Evolutionary conservation across 2,888 invertebrate genomes (phyloP), one percentile per base, ranked within the genome.

Genomic region (Hermodice carunculata): DNA sequence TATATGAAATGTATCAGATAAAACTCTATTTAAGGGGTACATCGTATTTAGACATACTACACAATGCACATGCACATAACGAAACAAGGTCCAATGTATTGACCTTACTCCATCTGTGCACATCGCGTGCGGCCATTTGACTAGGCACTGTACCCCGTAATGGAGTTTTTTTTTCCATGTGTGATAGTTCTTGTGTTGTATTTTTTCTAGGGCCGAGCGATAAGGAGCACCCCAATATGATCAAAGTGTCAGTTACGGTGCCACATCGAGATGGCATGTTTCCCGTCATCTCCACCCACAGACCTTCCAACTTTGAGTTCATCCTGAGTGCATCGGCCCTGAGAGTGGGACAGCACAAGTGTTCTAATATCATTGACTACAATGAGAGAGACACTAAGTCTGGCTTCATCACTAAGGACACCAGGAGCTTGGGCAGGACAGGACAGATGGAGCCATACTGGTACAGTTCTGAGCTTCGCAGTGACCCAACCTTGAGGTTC

Each of bases 211-310:
- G 85, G 32, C 65, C 78, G 4, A 76, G 78, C 52, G 82, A 85
- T 65, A 72, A 70, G 3, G 69, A 71, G 0, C 75, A 82, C 66
- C 80, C 84, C 3, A 85, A 85, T 73, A 77, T 78, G 48, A 78
- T 86, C 8, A 75, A 75, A 22, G 63, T 86, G 37, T 77, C 80
- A 3, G 77, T 86, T 6, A 76, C 74, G 17, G 75, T 86, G 42
- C 86, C 85, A 0, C 86, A 86, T 69, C 76, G 79, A 56, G 86
- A 86, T 69, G 86, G 86, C 22, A 78, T 86, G 78, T 64, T 86
- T 22, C 86, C 86, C 0, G 76, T 79, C 24, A 74, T 86, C 28
- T 85, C 86, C 11, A 86, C 86, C 1, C 73, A 77, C 1, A 73
- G 74, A 32, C 74, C 86, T 42, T 80, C 84, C 31, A 84, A 85